These are phyloP conservation scores for Lamprotornis superbus DNA, from an alignment of 2,113 vertebrate genomes.

Conservation along the genomic window DNA sequence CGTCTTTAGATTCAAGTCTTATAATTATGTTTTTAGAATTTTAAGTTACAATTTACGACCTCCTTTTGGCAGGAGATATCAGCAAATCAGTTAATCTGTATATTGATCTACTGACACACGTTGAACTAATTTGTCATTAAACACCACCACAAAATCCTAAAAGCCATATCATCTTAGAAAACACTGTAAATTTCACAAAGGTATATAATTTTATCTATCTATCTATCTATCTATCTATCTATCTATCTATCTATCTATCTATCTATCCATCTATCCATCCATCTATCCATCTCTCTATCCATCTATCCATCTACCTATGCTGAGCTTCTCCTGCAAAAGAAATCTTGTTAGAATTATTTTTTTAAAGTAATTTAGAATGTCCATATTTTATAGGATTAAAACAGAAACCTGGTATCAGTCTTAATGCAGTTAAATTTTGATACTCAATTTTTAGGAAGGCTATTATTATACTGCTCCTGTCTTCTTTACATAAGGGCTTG, in stretches of 20 bases:
- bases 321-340: background rate
- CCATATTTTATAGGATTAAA: background rate
- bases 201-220: background rate
- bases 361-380: background rate
- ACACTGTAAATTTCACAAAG: background rate
- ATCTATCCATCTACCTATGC: background rate
- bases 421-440: background rate
- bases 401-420: background rate
- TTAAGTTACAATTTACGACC: background rate
- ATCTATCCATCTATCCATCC: background rate
- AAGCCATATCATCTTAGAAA: background rate
- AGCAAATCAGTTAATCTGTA: background rate
- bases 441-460: background rate
- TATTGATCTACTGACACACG: background rate
- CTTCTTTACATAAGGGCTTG: background rate
- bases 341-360: background rate
- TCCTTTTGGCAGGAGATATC: background rate
- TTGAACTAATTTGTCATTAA: background rate
- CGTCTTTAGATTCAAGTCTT: rapidly evolving
- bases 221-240: background rate
- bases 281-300: background rate
- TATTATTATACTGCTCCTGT: background rate
- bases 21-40: background rate
- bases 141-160: rapidly evolving
- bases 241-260: background rate